Base-by-base conservation (phyloP, 2,797 vertebrate genomes). In the Galagoides demidoff region DNA sequence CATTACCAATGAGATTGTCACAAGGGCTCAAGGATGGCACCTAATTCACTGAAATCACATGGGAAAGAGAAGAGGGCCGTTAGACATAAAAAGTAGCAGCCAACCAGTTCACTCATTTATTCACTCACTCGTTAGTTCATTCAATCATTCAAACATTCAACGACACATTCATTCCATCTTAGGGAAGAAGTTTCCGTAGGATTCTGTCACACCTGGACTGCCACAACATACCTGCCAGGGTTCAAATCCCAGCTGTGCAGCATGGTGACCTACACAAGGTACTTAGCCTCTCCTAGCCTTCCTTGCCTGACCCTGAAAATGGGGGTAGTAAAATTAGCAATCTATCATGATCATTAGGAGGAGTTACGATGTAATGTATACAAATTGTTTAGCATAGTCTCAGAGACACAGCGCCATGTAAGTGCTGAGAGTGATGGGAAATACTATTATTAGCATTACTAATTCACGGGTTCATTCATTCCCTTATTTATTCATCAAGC, bases 301-400 rank as follows among this genome's bases (percentile, higher is more conserved):
- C 4, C 29, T 73, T 71, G 10, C 22, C 43, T 73, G 13, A 14
- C 23, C 37, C 45, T 90, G 55, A 20, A 68, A 82, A 82, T 25
- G 37, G 68, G 70, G 49, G 27, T 11, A 34, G 9, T 73, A n/a
- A 57, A 87, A 61, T n/a, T 66, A 22, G 9, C 23, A 22, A 2
- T 9, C 12, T 31, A 7, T 37, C 22, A 5, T 1, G 2, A 12
- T 3, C 37, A n/a, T 59, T 27, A 55, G 1, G 29, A n/a, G 13
- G 22, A 34, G 45, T 59, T 20, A 39, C 45, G 43, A 7, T 29
- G 2, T 19, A 27, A 20, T 10, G 43, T 39, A 11, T 16, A 16
- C 45, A 31, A 16, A 52, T 22, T 63, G 27, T 22, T 17, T 43
- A 29, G 68, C 20, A 64, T 45, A 27, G 19, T 34, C 31, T 39